Evolutionary conservation across 2,797 vertebrate genomes (phyloP).

Genomic region (Coregonus ussuriensis): DNA sequence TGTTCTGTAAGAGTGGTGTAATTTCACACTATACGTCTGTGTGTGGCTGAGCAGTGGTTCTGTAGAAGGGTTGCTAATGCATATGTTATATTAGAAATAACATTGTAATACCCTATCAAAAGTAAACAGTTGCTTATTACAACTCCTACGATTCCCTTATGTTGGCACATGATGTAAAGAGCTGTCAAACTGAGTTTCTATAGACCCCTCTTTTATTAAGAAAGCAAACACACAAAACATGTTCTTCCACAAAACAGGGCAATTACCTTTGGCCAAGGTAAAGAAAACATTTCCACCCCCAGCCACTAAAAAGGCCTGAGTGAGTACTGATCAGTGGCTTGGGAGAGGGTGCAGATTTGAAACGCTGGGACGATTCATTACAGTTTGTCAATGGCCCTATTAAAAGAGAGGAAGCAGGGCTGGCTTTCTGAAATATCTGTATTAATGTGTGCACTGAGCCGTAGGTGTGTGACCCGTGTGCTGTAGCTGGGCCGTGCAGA

Average conservation of each 20-base stretch:
- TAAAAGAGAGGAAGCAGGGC: constrained; percentile 18
- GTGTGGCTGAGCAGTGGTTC: not conserved
- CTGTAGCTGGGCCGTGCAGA: constrained; percentile 2
- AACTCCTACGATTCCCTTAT: too few species aligned
- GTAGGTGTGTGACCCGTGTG: constrained; percentile 16
- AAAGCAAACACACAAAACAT: too few species aligned
- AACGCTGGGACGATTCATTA: constrained; percentile 26
- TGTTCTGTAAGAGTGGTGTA: not conserved
- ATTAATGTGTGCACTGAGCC: not conserved
- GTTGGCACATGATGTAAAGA: too few species aligned
- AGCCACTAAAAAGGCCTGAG: too few species aligned
- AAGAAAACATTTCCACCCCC: not conserved
- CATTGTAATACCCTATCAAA: too few species aligned
- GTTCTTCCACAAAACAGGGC: constrained; percentile 5
- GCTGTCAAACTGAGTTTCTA: too few species aligned
- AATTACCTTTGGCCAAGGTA: not conserved
- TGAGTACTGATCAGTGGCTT: too few species aligned
- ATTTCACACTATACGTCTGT: not conserved
- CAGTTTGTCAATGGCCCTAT: constrained; percentile 14
- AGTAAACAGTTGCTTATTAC: too few species aligned
- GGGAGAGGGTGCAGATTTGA: not conserved
- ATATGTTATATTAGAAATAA: too few species aligned
- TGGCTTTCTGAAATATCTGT: constrained; percentile 30
- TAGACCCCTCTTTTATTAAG: too few species aligned
- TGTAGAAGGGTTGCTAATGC: not conserved